These are phyloP conservation scores for Sminthopsis crassicaudata DNA, from an alignment of 2,113 vertebrate species.

Conservation along the genomic window DNA sequence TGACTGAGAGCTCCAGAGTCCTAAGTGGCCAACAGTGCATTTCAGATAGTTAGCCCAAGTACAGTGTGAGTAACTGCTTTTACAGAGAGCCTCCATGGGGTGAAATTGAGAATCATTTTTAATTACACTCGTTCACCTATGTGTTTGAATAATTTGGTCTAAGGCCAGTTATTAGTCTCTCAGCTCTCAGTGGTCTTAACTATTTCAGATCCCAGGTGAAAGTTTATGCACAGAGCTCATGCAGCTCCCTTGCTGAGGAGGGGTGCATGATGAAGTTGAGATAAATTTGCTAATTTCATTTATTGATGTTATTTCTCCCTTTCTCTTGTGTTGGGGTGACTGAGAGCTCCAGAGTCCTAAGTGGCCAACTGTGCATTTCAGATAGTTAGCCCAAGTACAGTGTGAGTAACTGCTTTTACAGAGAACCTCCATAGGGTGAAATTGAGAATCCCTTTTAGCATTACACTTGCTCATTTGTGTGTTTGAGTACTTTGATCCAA, in stretches of 20 bases:
- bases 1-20: constrained; percentile 28
- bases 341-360: constrained; percentile 38
- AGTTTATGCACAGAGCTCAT: neutral
- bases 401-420: constrained; percentile 51
- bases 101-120: constrained; percentile 33
- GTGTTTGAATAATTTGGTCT: neutral
- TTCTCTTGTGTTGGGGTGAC: constrained; percentile 26
- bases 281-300: constrained; percentile 21
- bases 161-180: neutral
- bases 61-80: constrained; percentile 45
- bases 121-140: neutral
- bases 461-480: neutral
- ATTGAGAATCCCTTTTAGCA: neutral
- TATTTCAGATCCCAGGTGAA: neutral
- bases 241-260: neutral
- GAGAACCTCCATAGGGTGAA: constrained; percentile 56
- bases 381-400: constrained; percentile 48
- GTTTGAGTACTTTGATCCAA: neutral
- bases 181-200: neutral
- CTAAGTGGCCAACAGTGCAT: constrained; percentile 31
- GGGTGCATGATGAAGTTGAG: neutral
- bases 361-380: constrained; percentile 30
- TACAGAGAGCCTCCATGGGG: constrained; percentile 56
- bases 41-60: constrained; percentile 43
- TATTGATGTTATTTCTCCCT: neutral